phyloP scores from a whole-genome alignment of 2,888 invertebrate genomes.

The Thereva unica region DNA sequence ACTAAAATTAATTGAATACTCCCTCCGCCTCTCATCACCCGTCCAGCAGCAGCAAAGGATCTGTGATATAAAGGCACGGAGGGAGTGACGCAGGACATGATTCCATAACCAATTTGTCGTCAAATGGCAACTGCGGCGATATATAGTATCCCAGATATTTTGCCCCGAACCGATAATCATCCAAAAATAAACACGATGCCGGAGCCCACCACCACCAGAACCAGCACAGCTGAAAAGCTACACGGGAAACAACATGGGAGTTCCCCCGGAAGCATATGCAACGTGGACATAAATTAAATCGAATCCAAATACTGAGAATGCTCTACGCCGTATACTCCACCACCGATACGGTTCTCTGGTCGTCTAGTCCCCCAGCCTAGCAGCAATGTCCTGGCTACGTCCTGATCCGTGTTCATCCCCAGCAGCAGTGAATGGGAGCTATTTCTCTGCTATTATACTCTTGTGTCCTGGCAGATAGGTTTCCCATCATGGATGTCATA shows the following conservation, averaged over 20 bases:
- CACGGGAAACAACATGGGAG: not conserved
- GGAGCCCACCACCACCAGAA: not conserved
- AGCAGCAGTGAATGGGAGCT: conserved; percentile 11
- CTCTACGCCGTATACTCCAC: too few relatives aligned
- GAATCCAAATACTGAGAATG: not conserved
- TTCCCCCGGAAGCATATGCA: conserved; percentile 23
- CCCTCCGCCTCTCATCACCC: too few relatives aligned
- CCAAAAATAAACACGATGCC: conserved; percentile 27
- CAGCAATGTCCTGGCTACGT: too few relatives aligned
- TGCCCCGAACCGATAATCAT: conserved; percentile 20
- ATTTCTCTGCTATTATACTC: conserved; percentile 7
- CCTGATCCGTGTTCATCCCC: not conserved
- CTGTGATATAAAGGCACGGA: not conserved
- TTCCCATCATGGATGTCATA: conserved; percentile 4
- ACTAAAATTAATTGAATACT: too few relatives aligned
- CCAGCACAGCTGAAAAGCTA: not conserved
- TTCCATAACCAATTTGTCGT: conserved; percentile 22
- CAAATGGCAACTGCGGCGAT: conserved; percentile 21
- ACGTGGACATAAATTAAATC: conserved; percentile 29
- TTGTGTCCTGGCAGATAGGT: not conserved
- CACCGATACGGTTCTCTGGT: not conserved
- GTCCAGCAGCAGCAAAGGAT: too few relatives aligned
- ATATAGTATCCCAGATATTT: conserved; percentile 1
- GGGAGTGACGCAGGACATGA: not conserved
- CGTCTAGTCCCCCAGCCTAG: not conserved